Base-by-base conservation (phyloP, 2,113 vertebrate species). In the Gasterosteus aculeatus region DNA sequence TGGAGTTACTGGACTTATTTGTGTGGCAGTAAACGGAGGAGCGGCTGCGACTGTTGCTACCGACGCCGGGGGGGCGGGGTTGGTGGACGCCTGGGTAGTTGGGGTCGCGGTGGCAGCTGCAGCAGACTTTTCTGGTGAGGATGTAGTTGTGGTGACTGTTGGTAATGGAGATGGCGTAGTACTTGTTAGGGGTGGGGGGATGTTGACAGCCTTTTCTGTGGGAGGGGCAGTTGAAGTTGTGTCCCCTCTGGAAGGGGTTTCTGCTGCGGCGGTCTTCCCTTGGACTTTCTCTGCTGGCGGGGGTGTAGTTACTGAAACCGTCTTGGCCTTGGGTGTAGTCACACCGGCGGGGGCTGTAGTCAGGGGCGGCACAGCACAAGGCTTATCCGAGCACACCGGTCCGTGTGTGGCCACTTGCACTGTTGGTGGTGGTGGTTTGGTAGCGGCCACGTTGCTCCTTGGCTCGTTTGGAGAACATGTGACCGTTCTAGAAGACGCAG, bases 401-500 rank as follows among this genome's bases (percentile, higher is more conserved):
- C 31, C 16, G 7, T 51, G 61, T 62, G 66, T 7, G 18, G 10
- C 11, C 5, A 10, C 39, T 35, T 46, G 12, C 15, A 5, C 41
- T 3, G 41, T 22, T 22, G 61, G 31, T 0, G 58, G 6, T 14
- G 69, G 8, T 2, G 57, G 46, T 62, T 86, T 56, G 3, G 33
- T 22, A 0, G 56, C 1, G 0, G 67, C 64, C 7, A 26, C 60
- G 38, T 58, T 60, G 14, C 42, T 69, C 38, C 14, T 59, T 49
- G 51, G 39, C 72, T 59, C 58, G 7, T 5, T 4, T 38, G 60
- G 19, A 46, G 62, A 33, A 11, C 68, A 9, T 53, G 64, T 33
- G n/a, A 26, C 12, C 46, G 65, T 26, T 31, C 54, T 76, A 42
- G 35, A 26, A 69, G 68, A 26, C 31, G 80, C 62, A 80, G 89